phyloP scores from a whole-genome alignment of 2,888 invertebrate genomes.

The Volucella inflata region DNA sequence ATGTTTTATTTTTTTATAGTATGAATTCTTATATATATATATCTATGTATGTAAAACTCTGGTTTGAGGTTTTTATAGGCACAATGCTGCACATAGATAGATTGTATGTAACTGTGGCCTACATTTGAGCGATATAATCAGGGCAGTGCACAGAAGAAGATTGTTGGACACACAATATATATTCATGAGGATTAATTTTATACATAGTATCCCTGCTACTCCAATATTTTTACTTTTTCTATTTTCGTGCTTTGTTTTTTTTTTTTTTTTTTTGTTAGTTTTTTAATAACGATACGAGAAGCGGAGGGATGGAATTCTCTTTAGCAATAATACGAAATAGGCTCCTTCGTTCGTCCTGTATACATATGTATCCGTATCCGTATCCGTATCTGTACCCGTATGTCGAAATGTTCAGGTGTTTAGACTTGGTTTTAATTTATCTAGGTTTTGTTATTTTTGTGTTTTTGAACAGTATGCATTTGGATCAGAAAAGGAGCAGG shows the following conservation, averaged over 20 bases:
- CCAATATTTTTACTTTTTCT: conserved; percentile 48
- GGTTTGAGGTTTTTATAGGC: conserved; percentile 68
- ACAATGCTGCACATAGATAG: conserved; percentile 70
- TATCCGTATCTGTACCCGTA: too few species aligned
- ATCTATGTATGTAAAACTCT: conserved; percentile 54
- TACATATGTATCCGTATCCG: conserved; percentile 1
- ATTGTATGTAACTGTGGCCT: conserved; percentile 77
- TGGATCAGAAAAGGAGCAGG: conserved; percentile 55
- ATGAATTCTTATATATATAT: conserved; percentile 26
- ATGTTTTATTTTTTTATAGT: conserved; percentile 12
- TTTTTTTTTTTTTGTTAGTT: too few species aligned
- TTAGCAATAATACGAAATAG: conserved; percentile 34
- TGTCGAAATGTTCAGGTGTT: too few species aligned
- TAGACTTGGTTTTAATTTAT: too few species aligned
- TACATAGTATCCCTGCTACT: conserved; percentile 72
- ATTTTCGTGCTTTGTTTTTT: not conserved
- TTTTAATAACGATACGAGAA: conserved; percentile 47
- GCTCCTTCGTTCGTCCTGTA: conserved; percentile 3
- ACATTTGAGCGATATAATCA: conserved; percentile 78
- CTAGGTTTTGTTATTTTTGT: conserved; percentile 11
- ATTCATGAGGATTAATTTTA: conserved; percentile 71
- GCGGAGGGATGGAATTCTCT: conserved; percentile 39
- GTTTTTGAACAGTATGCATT: conserved; percentile 61
- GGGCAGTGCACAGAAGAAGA: conserved; percentile 77
- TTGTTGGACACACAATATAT: conserved; percentile 73